phyloP scores from a whole-genome alignment of 2,113 vertebrate genomes.

The Onychostoma macrolepis region DNA sequence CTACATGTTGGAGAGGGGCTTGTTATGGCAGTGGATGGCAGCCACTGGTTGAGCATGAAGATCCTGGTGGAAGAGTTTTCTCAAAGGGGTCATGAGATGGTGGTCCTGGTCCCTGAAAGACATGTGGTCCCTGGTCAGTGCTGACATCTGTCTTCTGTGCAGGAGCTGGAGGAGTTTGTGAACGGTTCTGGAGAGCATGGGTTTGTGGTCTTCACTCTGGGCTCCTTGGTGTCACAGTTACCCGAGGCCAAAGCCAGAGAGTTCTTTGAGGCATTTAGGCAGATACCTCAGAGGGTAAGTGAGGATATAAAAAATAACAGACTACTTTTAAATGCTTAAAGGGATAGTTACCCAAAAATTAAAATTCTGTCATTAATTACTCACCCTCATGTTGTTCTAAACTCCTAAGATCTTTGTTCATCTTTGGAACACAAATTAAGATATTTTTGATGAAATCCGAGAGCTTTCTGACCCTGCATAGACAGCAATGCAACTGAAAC shows the following conservation, averaged over 20 bases:
- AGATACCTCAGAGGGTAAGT: conserved; percentile 83
- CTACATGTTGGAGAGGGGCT: conserved; percentile 75
- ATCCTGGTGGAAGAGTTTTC: conserved; percentile 76
- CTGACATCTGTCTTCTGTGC: conserved; percentile 46
- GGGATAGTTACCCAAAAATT: no score
- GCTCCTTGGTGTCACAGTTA: conserved; percentile 89
- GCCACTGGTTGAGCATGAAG: conserved; percentile 87
- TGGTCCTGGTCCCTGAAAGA: conserved; percentile 79
- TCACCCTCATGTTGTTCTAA: no score
- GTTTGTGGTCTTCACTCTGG: conserved; percentile 91
- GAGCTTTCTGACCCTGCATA: no score
- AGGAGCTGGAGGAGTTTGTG: conserved; percentile 90
- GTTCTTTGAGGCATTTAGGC: conserved; percentile 85
- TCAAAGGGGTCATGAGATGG: conserved; percentile 77
- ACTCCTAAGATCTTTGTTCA: no score
- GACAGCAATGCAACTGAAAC: no score
- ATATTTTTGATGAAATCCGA: no score
- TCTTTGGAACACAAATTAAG: no score
- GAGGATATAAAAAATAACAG: no score
- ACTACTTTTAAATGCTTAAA: no score
- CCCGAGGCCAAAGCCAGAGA: conserved; percentile 79
- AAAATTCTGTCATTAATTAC: no score
- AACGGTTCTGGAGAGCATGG: conserved; percentile 91
- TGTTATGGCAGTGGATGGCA: conserved; percentile 82
- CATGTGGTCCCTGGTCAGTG: no score